These are phyloP conservation scores for Tetrapedia diversipes DNA, from an alignment of 2,888 invertebrate species.

Conservation along the genomic window DNA sequence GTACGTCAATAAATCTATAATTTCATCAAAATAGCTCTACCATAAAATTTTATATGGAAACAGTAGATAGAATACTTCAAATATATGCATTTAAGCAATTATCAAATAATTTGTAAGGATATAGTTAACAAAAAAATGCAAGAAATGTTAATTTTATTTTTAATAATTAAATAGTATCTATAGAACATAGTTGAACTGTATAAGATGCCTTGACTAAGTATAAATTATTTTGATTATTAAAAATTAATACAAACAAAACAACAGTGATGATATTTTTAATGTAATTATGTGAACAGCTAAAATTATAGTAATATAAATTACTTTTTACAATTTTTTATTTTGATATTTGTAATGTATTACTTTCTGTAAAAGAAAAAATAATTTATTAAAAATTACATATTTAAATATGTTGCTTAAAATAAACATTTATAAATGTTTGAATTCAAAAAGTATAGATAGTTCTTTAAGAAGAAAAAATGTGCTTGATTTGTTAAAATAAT, in stretches of 20 bases:
- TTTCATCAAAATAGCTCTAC: neutral
- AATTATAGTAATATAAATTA: conserved; percentile 12
- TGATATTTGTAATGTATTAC: conserved; percentile 12
- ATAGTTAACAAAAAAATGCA: neutral
- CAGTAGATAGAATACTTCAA: conserved; percentile 34
- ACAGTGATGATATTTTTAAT: conserved; percentile 14
- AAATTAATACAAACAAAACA: neutral
- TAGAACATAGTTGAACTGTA: neutral
- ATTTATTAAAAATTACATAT: neutral
- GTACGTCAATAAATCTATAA: neutral
- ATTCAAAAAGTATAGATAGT: too few species aligned
- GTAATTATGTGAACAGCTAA: neutral
- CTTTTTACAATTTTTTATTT: conserved; percentile 27
- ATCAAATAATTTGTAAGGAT: conserved; percentile 7
- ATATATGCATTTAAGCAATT: conserved; percentile 23
- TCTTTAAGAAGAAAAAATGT: too few species aligned
- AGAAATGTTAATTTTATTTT: conserved; percentile 33
- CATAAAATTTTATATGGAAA: conserved; percentile 14
- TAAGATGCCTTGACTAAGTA: conserved; percentile 26
- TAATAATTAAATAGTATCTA: neutral
- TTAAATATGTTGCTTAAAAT: conserved; percentile 6
- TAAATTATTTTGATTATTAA: conserved; percentile 30
- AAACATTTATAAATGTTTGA: conserved; percentile 31
- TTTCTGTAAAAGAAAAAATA: too few species aligned
- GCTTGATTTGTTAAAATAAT: neutral